Conservation (phyloP, 2,113 vertebrate species). For the Callipepla californica region DNA sequence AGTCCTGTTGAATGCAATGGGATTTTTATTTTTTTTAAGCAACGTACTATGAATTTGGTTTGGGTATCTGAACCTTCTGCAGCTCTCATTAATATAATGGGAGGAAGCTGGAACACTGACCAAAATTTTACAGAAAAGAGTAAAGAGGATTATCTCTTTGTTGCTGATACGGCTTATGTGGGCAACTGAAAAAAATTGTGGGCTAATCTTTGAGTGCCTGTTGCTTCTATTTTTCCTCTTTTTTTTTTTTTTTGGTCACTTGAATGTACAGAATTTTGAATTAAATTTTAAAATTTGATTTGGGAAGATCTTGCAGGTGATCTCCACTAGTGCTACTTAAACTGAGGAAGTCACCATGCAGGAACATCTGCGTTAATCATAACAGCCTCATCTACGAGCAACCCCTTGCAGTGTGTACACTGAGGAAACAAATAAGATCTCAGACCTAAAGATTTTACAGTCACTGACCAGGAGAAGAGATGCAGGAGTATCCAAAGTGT, state of each 20-base stretch:
- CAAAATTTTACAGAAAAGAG: not conserved
- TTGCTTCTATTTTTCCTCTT: not conserved
- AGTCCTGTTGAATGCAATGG: not conserved
- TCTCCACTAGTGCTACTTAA: not conserved
- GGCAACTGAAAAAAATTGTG: not conserved
- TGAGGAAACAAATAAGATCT: not conserved
- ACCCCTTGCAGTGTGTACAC: not conserved
- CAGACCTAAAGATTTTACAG: not conserved
- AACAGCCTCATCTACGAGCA: not conserved
- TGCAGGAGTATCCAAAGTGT: not conserved
- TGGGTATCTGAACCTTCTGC: not conserved
- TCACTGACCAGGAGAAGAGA: not conserved
- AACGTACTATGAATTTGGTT: not conserved
- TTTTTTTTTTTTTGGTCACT: not conserved
- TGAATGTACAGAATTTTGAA: not conserved
- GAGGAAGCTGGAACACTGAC: not conserved
- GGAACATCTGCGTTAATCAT: not conserved
- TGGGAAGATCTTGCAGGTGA: not conserved
- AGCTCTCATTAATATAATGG: not conserved
- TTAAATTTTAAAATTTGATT: not conserved
- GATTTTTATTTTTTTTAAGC: not conserved
- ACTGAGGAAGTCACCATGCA: not conserved
- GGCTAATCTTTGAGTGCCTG: not conserved
- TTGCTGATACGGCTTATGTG: not conserved
- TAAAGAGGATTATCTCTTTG: not conserved